A percentile compares a stretch with the other conserved stretches of the same genome.
phyloP scores from a whole-genome alignment of 2,113 vertebrate species.

The Scopus umbretta region DNA sequence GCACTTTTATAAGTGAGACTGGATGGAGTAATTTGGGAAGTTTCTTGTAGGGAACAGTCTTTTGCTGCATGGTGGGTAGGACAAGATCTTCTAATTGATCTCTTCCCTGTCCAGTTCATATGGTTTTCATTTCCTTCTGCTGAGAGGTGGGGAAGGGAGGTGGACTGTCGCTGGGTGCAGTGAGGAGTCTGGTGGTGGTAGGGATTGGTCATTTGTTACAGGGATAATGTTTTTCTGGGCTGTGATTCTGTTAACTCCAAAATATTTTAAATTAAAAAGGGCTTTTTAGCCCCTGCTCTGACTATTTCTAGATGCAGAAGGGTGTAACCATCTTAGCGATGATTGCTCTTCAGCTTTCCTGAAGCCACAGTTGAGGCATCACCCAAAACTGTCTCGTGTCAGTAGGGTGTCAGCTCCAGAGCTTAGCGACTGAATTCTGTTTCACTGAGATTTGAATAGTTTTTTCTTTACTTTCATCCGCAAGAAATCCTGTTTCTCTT shows the following conservation, averaged over 20 bases:
- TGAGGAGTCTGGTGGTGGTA: neutral
- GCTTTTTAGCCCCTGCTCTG: neutral
- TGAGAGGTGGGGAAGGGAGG: neutral
- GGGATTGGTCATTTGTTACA: neutral
- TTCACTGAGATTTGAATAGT: neutral
- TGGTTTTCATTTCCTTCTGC: constrained; percentile 26
- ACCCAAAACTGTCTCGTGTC: neutral
- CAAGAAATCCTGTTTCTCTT: neutral
- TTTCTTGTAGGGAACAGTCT: neutral
- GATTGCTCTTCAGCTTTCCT: neutral
- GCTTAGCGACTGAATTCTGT: neutral
- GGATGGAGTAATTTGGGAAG: neutral
- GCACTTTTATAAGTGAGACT: neutral
- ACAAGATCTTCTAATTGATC: neutral
- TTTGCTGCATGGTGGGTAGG: neutral
- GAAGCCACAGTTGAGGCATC: neutral
- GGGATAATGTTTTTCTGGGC: neutral
- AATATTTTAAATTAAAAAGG: neutral
- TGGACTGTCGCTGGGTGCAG: neutral
- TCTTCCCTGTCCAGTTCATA: neutral
- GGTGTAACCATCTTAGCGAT: neutral
- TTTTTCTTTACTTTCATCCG: neutral
- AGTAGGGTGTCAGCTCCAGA: neutral
- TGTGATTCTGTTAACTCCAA: neutral
- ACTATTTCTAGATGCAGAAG: neutral